These are phyloP conservation scores for Drosophila tripunctata DNA, from an alignment of 2,888 invertebrate genomes.

Conservation along the genomic window DNA sequence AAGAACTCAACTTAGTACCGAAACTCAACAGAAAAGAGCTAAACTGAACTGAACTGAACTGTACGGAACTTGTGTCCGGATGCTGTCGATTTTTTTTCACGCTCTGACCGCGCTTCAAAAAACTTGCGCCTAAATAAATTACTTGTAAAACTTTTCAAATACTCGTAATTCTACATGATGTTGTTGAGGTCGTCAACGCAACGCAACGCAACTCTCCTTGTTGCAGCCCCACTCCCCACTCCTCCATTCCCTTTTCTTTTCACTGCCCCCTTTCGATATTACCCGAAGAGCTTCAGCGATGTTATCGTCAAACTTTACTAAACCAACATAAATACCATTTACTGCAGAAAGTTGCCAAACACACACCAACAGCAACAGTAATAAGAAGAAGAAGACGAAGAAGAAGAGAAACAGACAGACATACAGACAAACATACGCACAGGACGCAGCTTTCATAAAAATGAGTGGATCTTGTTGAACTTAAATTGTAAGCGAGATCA, in stretches of 20 bases:
- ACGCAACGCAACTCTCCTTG: conserved; percentile 48
- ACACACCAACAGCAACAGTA: conserved; percentile 45
- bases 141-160: conserved; percentile 79
- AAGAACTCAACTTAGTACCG: conserved; percentile 13
- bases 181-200: conserved; percentile 78
- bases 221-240: conserved; percentile 31
- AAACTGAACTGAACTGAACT: conserved; percentile 4
- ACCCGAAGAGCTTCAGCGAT: conserved; percentile 23
- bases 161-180: conserved; percentile 80
- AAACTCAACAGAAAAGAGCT: conserved; percentile 10
- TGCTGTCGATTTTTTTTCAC: conserved; percentile 36
- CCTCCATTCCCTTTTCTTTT: too few species aligned
- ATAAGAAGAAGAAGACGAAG: conserved; percentile 15
- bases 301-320: conserved; percentile 78
- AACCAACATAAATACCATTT: conserved; percentile 79
- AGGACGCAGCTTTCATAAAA: conserved; percentile 58
- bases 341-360: conserved; percentile 73
- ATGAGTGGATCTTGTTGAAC: conserved; percentile 51
- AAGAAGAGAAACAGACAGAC: neutral
- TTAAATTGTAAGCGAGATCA: neutral
- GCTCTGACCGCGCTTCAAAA: conserved; percentile 67
- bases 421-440: conserved; percentile 16
- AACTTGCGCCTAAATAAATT: conserved; percentile 79
- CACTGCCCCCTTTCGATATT: conserved; percentile 47
- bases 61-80: conserved; percentile 8